Evolutionary conservation across 2,797 vertebrate genomes (phyloP), one percentile per base, ranked within the genome.

Genomic region (Dromococcyx pavoninus): DNA sequence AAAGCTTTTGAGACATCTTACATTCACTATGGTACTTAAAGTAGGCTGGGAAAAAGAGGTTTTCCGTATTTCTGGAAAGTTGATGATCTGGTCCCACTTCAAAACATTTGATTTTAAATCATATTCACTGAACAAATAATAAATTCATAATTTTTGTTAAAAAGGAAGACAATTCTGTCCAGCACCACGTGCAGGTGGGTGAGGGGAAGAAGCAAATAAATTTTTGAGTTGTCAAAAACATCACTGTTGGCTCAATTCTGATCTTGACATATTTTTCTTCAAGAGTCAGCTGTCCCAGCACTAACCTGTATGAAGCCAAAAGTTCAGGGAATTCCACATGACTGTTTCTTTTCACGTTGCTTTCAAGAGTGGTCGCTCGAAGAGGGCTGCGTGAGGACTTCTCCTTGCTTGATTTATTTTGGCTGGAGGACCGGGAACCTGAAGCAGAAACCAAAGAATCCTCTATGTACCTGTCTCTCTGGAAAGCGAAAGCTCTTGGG

Each of bases 361-460:
- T 99, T 93, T 99, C 98, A 94, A 99, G 98, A 25, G 99, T 99
- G 89, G 99, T 98, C 35, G 97, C 98, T 96, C 98, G 98, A 69
- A 99, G 98, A 22, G 99, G 99, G 94, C 99, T 99, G 74, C 99
- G 99, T 72, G 99, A 99, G 79, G 97, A 98, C 96, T 99, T 99
- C 86, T 99, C 99, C 96, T 98, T 98, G 91, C 97, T 98, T 35
- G 98, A 97, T 71, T 98, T 98, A 89, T 95, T 98, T 28, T 95
- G 97, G 39, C 96, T 96, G 89, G 97, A 98, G 77, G 96, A 95
- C 86, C 98, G 98, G 62, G 97, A 98, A 65, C 94, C 97, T 94
- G 96, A 92, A 95, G 91, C 96, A 93, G 67, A 96, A 85, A 96
- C 44, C 95, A 95, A 95, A 93, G 91, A 95, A 77, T 97, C 97